Percentiles rank a stretch among this genome's conserved stretches.
Conservation (phyloP, 2,797 vertebrate genomes). For the Podargus strigoides region DNA sequence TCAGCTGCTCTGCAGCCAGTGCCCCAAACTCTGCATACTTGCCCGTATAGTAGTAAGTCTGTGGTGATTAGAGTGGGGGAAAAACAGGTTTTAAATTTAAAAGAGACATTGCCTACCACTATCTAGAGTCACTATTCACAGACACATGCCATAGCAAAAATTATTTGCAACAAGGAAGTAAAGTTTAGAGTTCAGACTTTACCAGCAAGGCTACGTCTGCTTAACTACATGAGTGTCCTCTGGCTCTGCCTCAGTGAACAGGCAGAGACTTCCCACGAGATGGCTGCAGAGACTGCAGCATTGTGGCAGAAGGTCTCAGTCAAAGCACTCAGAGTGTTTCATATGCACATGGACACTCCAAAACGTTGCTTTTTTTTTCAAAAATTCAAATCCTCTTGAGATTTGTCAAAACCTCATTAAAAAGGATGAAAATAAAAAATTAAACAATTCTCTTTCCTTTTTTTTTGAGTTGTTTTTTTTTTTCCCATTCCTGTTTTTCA, state of each 20-base stretch:
- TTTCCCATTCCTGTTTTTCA: neutral
- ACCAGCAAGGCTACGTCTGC: neutral
- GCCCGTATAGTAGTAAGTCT: rapidly evolving
- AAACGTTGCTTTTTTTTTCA: neutral
- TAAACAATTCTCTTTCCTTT: rapidly evolving
- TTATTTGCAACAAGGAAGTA: too few relatives aligned
- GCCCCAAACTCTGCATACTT: neutral
- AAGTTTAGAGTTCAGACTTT: neutral
- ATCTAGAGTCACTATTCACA: neutral
- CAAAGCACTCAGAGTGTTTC: rapidly evolving
- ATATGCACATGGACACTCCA: rapidly evolving
- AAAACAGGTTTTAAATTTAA: neutral
- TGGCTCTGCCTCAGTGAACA: neutral
- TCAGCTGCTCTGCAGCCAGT: neutral
- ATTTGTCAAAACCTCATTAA: neutral
- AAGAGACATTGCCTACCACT: neutral
- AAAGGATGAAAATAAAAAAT: neutral
- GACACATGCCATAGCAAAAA: neutral
- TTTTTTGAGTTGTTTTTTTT: neutral
- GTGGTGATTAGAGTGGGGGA: rapidly evolving
- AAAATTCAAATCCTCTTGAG: neutral
- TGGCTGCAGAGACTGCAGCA: constrained; percentile 54
- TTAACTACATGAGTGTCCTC: rapidly evolving
- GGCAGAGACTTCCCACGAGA: neutral
- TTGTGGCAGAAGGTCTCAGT: rapidly evolving